These are phyloP conservation scores for Nomada lathburiana DNA, from an alignment of 2,888 invertebrate genomes.

Conservation along the genomic window DNA sequence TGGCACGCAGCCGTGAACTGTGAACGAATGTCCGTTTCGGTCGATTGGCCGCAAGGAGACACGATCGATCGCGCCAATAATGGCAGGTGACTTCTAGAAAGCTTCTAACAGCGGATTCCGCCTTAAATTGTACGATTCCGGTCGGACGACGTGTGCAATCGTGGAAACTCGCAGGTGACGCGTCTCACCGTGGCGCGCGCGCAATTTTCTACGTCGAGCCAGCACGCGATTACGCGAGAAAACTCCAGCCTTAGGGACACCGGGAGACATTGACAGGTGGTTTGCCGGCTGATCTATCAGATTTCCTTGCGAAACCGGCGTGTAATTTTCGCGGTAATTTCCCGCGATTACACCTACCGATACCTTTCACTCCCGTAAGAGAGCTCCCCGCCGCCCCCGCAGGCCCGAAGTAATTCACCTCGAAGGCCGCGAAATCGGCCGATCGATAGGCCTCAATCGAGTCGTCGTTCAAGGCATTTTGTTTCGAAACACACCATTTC, in stretches of 20 bases:
- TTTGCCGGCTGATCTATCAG: conserved; percentile 61
- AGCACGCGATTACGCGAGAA: conserved; percentile 59
- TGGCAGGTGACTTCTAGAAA: background rate
- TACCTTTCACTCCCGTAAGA: conserved; percentile 66
- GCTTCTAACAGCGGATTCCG: background rate
- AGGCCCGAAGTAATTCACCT: conserved; percentile 26
- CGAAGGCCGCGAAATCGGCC: conserved; percentile 38
- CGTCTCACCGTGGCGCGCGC: conserved; percentile 46
- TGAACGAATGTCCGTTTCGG: background rate
- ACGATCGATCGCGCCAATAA: conserved; percentile 1
- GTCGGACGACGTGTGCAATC: conserved; percentile 14
- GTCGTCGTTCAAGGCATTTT: background rate
- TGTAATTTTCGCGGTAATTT: conserved; percentile 72
- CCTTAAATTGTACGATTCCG: background rate
- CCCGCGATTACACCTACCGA: conserved; percentile 68
- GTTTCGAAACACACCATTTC: background rate
- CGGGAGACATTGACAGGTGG: conserved; percentile 64
- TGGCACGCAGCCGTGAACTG: background rate
- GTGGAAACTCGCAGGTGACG: conserved; percentile 34
- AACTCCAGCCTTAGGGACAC: conserved; percentile 40
- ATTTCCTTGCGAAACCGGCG: conserved; percentile 64
- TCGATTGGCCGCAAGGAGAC: background rate
- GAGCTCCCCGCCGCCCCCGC: conserved; percentile 22
- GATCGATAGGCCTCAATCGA: conserved; percentile 21
- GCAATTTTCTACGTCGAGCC: conserved; percentile 55